Evolutionary conservation across 2,888 invertebrate species (phyloP), one percentile per base, ranked within the genome.

Genomic region (Macropis europaea): DNA sequence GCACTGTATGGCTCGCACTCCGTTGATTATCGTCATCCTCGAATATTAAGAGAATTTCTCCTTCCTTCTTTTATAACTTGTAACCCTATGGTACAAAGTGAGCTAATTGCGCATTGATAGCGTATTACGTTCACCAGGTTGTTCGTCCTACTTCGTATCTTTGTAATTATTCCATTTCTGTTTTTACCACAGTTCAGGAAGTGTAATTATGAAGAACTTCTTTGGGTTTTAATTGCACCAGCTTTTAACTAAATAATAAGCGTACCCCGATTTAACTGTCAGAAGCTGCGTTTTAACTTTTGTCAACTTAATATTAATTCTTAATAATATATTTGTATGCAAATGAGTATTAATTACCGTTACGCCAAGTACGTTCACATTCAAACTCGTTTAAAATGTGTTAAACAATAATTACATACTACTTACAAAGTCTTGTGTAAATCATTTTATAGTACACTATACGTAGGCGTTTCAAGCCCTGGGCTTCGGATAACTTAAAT

Each of bases 1-100:
- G n/a, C n/a, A n/a, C n/a, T n/a, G n/a, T n/a, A 57, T 34, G 48
- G 34, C 53, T 47, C 17, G 11, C 26, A 15, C 24, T 36, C 11
- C 28, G 40, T 24, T 32, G 13, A 28, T 34, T 34, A 30, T 32
- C 50, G 26, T 32, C 30, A 11, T 19, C 32, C 28, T 42, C 38
- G 57, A 64, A 63, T 56, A 47, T 48, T n/a, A 38, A 6, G 19
- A 6, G 28, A 24, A 42, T 19, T 19, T 17, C 28, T 17, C 11
- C 13, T 15, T 38, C 24, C 13, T 32, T 47, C 15, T 3, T 5
- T 9, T 34, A 57, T 36, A 19, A 48, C 47, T 17, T 13, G 15
- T 52, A 9, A 34, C 26, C 15, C 17, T 19, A 2, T 36, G 2
- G 13, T 34, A 34, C 40, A 32, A 61, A 50, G 24, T 5, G 32